These are phyloP conservation scores for Epizoanthus illoricatus DNA, from an alignment of 92 coral and sea anemone genomes.

Conservation along the genomic window DNA sequence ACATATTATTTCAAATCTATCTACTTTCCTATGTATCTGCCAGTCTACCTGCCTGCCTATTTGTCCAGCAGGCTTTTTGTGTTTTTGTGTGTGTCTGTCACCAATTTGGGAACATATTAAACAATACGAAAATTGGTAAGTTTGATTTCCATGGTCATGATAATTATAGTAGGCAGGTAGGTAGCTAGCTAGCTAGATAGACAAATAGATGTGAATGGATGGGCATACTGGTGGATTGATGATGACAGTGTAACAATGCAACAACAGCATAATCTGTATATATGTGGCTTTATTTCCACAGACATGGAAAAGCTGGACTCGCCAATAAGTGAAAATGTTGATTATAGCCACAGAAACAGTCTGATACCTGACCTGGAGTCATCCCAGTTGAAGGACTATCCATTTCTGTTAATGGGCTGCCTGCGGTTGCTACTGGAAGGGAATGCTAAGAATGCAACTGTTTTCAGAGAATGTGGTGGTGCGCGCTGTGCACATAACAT, in stretches of 20 bases:
- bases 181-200: no score
- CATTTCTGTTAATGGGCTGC: constrained; percentile 90
- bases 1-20: background rate
- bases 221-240: background rate
- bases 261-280: background rate
- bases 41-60: no score
- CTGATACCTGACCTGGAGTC: constrained; percentile 41
- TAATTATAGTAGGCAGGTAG: no score
- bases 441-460: constrained; percentile 76
- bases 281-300: background rate
- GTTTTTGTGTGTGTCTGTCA: no score
- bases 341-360: constrained; percentile 31
- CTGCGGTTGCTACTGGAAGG: constrained; percentile 82
- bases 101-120: no score
- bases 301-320: constrained; percentile 14
- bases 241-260: background rate
- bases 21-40: background rate
- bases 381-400: constrained; percentile 63
- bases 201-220: no score
- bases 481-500: constrained; percentile 90
- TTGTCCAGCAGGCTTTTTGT: no score
- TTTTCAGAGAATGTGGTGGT: constrained; percentile 91
- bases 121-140: no score
- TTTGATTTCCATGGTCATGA: no score
- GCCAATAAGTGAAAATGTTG: background rate